These are phyloP conservation scores for Chaetodon auriga DNA, from an alignment of 2,113 vertebrate species.

Conservation along the genomic window DNA sequence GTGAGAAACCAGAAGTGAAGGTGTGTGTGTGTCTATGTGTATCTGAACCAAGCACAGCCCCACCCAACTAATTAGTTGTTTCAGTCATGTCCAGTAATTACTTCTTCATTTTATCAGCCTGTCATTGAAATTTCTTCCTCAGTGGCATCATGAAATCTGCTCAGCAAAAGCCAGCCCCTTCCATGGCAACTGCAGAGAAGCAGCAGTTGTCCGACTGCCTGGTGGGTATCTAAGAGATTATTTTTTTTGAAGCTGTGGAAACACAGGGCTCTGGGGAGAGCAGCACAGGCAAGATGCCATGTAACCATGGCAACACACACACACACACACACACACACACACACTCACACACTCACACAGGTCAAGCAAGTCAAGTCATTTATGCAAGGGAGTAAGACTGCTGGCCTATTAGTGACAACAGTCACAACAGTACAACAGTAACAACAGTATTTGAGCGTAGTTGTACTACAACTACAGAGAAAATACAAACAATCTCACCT, in stretches of 20 bases:
- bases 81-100: conserved; percentile 27
- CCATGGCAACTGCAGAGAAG: conserved; percentile 41
- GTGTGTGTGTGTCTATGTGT: neutral
- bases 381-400: conserved; percentile 13
- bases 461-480: neutral
- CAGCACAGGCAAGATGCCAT: conserved; percentile 12
- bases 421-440: too few species aligned
- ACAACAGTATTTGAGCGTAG: neutral
- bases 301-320: conserved; percentile 66
- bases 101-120: conserved; percentile 25
- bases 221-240: conserved; percentile 12
- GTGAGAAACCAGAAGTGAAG: too few species aligned
- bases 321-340: too few species aligned
- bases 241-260: conserved; percentile 22
- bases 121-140: conserved; percentile 41
- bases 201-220: conserved; percentile 43
- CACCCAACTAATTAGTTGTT: conserved; percentile 23
- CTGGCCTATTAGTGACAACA: conserved; percentile 8
- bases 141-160: conserved; percentile 28
- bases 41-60: neutral
- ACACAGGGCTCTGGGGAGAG: conserved; percentile 17
- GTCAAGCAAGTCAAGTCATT: conserved; percentile 44
- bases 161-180: conserved; percentile 3
- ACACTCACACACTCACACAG: neutral
- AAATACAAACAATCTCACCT: neutral